phyloP scores from a whole-genome alignment of 2,113 vertebrate species.

The Mesembrinibis cayennensis region DNA sequence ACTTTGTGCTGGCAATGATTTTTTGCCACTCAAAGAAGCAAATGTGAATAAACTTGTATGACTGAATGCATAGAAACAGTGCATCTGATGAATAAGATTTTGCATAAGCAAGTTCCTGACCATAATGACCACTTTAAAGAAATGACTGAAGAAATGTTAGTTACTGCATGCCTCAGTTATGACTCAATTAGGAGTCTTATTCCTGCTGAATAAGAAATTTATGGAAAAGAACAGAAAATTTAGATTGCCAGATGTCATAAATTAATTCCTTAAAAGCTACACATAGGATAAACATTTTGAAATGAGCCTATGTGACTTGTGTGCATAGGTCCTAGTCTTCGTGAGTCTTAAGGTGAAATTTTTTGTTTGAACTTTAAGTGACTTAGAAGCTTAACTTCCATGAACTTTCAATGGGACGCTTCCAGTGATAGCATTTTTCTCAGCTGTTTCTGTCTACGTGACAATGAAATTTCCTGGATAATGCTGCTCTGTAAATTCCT shows the following conservation, averaged over 20 bases:
- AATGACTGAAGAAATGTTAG: conserved; percentile 5
- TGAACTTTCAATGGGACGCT: background rate
- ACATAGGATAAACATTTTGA: background rate
- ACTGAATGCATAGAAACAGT: background rate
- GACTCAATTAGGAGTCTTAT: background rate
- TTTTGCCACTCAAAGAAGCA: background rate
- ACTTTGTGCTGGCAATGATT: background rate
- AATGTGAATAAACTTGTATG: background rate
- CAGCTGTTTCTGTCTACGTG: background rate
- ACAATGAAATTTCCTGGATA: background rate
- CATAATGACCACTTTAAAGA: background rate
- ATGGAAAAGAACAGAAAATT: background rate
- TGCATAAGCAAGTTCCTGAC: background rate
- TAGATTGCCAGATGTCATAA: background rate
- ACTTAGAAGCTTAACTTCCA: background rate
- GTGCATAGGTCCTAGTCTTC: background rate
- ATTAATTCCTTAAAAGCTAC: background rate
- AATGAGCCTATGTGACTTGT: background rate
- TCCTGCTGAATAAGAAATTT: background rate
- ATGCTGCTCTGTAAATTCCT: background rate
- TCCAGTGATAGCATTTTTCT: background rate
- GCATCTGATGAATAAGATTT: background rate
- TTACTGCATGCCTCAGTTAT: background rate
- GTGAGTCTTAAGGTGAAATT: background rate
- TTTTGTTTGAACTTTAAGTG: background rate